phyloP scores from a whole-genome alignment of 2,888 invertebrate species.

The Calliscelio sp. region DNA sequence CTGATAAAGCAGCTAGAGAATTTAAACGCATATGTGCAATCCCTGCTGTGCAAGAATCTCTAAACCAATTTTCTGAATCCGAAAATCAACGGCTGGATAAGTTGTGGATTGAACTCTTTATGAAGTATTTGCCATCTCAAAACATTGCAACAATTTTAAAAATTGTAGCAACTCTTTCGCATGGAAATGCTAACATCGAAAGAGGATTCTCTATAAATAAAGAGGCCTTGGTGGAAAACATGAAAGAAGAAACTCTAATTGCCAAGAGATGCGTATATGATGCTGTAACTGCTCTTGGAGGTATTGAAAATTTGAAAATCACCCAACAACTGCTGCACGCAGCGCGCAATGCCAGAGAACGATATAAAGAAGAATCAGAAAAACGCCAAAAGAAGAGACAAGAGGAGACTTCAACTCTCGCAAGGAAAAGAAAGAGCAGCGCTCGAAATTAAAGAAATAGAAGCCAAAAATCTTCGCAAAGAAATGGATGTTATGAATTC shows the following conservation, averaged over 20 bases:
- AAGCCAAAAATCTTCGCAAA: no score
- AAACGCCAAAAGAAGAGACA: neutral
- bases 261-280: constrained; percentile 5
- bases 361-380: neutral
- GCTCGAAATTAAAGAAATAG: neutral
- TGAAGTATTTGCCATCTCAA: constrained; percentile 28
- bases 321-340: neutral
- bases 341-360: neutral
- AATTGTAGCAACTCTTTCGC: constrained; percentile 69
- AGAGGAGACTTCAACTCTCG: neutral
- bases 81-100: constrained; percentile 40
- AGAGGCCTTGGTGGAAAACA: neutral
- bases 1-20: constrained; percentile 41
- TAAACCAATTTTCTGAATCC: constrained; percentile 30
- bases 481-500: no score
- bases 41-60: constrained; percentile 14
- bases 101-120: constrained; percentile 47
- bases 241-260: neutral
- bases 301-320: neutral
- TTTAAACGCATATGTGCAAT: constrained; percentile 30
- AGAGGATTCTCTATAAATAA: constrained; percentile 70
- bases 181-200: constrained; percentile 76
- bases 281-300: neutral
- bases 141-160: constrained; percentile 61
- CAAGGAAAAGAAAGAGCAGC: neutral